phyloP scores from a whole-genome alignment of 2,797 vertebrate species.

The Sebastes itinus region DNA sequence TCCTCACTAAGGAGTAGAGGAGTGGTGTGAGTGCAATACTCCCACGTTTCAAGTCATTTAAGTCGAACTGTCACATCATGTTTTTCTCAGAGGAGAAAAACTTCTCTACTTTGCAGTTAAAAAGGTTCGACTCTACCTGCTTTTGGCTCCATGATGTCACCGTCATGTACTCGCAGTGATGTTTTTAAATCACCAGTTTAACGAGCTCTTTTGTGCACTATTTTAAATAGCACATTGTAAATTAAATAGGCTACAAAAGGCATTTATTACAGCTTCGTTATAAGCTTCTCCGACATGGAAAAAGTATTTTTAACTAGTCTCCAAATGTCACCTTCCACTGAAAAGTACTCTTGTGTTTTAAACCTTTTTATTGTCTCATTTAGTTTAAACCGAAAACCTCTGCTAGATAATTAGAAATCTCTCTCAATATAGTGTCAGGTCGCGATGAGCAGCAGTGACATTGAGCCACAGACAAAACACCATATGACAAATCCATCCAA shows the following conservation, averaged over 20 bases:
- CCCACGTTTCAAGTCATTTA: slow-evolving; percentile 15
- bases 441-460: background rate
- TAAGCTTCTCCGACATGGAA: background rate
- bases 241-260: background rate
- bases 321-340: slow-evolving; percentile 5
- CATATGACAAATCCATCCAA: background rate
- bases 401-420: too few species aligned
- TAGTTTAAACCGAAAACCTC: background rate
- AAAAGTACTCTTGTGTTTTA: background rate
- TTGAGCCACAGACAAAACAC: background rate
- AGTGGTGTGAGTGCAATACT: background rate
- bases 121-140: background rate
- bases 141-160: background rate
- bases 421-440: background rate
- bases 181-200: slow-evolving; percentile 1
- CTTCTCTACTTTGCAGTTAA: background rate
- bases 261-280: slow-evolving; percentile 3
- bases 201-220: background rate
- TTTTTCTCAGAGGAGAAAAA: slow-evolving; percentile 20
- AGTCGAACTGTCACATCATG: slow-evolving; percentile 7
- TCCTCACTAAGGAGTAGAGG: background rate
- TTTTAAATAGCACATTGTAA: slow-evolving; percentile 15
- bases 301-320: background rate
- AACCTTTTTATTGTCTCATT: background rate
- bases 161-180: background rate